These are phyloP conservation scores for Genyomyrus donnyi DNA, from an alignment of 2,113 vertebrate species.

Conservation along the genomic window DNA sequence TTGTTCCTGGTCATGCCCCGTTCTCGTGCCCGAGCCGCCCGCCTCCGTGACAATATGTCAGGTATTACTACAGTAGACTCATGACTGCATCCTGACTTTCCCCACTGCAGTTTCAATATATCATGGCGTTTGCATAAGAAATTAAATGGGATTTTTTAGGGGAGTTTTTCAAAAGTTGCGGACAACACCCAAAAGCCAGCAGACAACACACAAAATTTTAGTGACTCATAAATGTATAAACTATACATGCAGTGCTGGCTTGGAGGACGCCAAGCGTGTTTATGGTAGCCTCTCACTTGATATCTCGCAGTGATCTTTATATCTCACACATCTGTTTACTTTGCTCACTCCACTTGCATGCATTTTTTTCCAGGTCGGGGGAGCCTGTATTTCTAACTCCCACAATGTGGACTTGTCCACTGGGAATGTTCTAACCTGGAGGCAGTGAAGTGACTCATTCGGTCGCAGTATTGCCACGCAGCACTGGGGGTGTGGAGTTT, in stretches of 20 bases:
- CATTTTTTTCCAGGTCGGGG: neutral
- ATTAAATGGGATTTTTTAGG: neutral
- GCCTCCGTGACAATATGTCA: no score
- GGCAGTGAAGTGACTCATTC: neutral
- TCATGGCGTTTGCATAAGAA: neutral
- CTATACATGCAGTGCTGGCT: neutral
- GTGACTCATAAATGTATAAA: neutral
- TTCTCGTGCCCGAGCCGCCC: no score
- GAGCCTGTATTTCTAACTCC: neutral
- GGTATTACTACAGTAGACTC: neutral
- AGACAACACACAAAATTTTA: neutral
- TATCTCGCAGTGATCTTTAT: neutral
- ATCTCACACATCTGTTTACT: neutral
- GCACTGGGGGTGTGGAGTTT: neutral
- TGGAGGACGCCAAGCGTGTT: neutral
- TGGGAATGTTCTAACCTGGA: neutral
- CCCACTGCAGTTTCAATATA: neutral
- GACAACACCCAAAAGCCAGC: no score
- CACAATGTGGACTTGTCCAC: neutral
- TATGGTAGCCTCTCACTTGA: neutral
- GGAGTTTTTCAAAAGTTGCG: neutral
- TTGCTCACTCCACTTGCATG: neutral
- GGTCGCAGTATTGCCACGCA: neutral
- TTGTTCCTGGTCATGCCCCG: no score
- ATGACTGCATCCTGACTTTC: neutral